phyloP scores from a whole-genome alignment of 2,888 invertebrate genomes.

The Dendrolimus houi region DNA sequence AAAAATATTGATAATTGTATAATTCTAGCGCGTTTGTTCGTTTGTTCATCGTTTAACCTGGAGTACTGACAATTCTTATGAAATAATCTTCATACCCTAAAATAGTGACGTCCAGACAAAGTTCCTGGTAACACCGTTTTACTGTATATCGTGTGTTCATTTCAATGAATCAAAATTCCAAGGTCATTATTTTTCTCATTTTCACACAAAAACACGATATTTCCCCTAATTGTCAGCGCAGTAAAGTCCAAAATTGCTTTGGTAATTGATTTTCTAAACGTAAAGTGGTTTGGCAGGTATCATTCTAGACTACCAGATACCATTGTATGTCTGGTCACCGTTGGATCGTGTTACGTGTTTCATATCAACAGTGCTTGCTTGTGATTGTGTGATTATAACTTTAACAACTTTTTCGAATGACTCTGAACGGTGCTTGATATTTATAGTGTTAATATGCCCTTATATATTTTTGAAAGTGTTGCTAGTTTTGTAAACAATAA shows the following conservation, averaged over 20 bases:
- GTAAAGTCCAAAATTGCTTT: background rate
- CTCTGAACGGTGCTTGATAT: background rate
- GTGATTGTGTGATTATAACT: background rate
- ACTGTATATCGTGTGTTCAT: background rate
- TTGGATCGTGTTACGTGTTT: slow-evolving; percentile 26
- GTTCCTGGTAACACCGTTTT: background rate
- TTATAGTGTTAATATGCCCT: background rate
- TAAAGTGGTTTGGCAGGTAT: slow-evolving; percentile 10
- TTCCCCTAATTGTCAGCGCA: background rate
- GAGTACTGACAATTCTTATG: too few species aligned
- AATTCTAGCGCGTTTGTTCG: too few species aligned
- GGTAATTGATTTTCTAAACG: background rate
- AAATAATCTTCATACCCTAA: too few species aligned
- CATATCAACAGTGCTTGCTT: background rate
- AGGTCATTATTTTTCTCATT: background rate
- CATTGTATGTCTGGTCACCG: slow-evolving; percentile 33
- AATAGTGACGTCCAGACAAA: too few species aligned
- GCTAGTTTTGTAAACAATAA: background rate
- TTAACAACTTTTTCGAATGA: background rate
- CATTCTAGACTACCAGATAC: slow-evolving; percentile 24
- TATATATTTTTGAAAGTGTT: background rate
- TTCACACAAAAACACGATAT: background rate
- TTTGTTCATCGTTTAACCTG: too few species aligned
- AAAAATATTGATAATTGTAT: too few species aligned
- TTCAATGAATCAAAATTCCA: background rate